Evolutionary conservation across 2,113 vertebrate genomes (phyloP), one percentile per base, ranked within the genome.

Genomic region (Gavia stellata): DNA sequence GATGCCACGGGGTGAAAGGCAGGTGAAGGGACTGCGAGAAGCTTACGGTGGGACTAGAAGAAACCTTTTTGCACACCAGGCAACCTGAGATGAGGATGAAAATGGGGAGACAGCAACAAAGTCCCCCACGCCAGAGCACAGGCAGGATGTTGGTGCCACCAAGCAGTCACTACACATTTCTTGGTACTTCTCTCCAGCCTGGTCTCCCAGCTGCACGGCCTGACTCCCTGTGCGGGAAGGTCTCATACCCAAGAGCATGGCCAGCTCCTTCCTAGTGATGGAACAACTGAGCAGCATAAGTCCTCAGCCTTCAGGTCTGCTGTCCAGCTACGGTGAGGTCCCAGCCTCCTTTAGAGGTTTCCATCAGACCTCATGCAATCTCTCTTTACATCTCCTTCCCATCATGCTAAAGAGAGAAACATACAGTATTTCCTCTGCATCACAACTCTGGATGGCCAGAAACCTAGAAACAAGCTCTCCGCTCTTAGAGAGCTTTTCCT

Each of bases 21-120:
- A 0, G 58, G 47, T 67, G 75, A 82, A 87, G 0, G 3, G 56
- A 38, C 1, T 2, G 38, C 0, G 0, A 44, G 45, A 77, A 4
- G 36, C 26, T 86, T 14, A 1, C 0, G 4, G 13, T 3, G 11
- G 40, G 17, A n/a, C 38, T 47, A 55, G 38, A 71, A 81, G 50
- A 73, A 77, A 49, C 6, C 3, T 12, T 31, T 88, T 6, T 38
- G n/a, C 42, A 75, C 34, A 3, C 23, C 19, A 42, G 17, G 40
- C 52, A 63, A 14, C 8, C 17, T 18, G 33, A 73, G 44, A 31
- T 8, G 44, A 72, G 42, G 6, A 18, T 2, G 31, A 18, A 28
- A 62, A 47, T 1, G 15, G 8, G 11, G 25, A 65, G 5, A 33
- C 8, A 38, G n/a, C 12, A 53, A 53, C 16, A 36, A 40, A 58